Conservation (phyloP, 92 coral and sea anemone genomes). For the Epizoanthus scotinus region DNA sequence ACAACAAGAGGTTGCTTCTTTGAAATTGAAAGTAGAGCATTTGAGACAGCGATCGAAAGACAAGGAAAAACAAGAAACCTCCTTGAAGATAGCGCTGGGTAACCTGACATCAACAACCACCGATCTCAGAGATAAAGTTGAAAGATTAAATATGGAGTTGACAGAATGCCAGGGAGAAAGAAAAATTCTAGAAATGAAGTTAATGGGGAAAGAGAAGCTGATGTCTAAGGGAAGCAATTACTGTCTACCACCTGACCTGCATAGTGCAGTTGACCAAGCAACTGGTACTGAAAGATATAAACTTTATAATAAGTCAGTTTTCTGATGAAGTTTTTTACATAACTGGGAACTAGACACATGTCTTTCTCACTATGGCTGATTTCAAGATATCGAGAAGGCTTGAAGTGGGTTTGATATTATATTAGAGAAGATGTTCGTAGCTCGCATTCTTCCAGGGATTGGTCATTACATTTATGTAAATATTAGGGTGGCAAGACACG, state of each 20-base stretch:
- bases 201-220: neutral
- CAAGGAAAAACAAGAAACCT: neutral
- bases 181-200: neutral
- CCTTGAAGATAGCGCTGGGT: neutral
- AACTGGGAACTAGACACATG: no score
- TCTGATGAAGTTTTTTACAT: no score
- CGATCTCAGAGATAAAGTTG: neutral
- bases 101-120: constrained; percentile 2
- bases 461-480: no score
- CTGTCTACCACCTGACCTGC: neutral
- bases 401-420: no score
- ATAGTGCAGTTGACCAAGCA: constrained; percentile 18
- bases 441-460: no score
- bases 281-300: constrained; percentile 5
- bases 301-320: neutral
- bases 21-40: constrained; percentile 17
- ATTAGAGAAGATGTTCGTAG: no score
- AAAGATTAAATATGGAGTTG: neutral
- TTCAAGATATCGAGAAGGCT: no score
- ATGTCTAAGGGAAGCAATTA: neutral
- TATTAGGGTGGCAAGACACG: no score
- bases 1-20: constrained; percentile 11
- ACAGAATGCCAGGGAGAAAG: neutral
- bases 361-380: no score
- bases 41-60: constrained; percentile 6